phyloP scores from a whole-genome alignment of 2,797 vertebrate genomes.

The Lepidocolaptes lacrymiger region DNA sequence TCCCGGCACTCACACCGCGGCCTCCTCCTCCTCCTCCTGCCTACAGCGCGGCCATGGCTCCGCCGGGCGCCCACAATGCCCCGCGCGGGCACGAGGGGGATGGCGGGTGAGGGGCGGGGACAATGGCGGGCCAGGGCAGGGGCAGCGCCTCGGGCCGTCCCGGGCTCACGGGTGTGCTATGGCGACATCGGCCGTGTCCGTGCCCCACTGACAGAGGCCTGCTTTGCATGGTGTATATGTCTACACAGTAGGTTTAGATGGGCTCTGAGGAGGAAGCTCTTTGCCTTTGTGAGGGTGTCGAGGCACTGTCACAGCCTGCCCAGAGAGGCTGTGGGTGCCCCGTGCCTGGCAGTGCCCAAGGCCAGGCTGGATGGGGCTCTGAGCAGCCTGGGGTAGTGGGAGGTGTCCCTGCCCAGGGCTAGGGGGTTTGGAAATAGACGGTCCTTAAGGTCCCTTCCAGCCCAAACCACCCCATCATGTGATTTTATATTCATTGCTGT shows the following conservation, averaged over 20 bases:
- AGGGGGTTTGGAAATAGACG: accelerated
- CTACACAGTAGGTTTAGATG: neutral
- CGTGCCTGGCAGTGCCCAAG: neutral
- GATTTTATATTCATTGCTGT: neutral
- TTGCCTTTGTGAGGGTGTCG: too few relatives aligned
- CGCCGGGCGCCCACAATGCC: neutral
- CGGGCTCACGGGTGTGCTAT: too few relatives aligned
- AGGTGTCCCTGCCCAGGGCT: neutral
- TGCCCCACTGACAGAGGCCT: too few relatives aligned
- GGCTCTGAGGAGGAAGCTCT: too few relatives aligned
- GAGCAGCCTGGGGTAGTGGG: accelerated
- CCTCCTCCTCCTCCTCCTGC: accelerated
- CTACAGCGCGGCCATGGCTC: neutral
- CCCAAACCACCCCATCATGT: too few relatives aligned
- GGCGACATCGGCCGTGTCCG: too few relatives aligned
- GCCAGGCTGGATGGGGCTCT: too few relatives aligned
- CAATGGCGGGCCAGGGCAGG: too few relatives aligned
- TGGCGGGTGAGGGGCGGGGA: too few relatives aligned
- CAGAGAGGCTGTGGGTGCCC: neutral
- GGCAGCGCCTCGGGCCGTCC: too few relatives aligned
- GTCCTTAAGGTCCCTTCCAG: neutral
- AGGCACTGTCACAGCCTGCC: neutral
- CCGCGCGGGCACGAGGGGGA: neutral
- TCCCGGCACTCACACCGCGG: accelerated
- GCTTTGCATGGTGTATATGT: neutral